Evolutionary conservation across 2,888 invertebrate species (phyloP).

Genomic region (Didymodactylos carnosus): DNA sequence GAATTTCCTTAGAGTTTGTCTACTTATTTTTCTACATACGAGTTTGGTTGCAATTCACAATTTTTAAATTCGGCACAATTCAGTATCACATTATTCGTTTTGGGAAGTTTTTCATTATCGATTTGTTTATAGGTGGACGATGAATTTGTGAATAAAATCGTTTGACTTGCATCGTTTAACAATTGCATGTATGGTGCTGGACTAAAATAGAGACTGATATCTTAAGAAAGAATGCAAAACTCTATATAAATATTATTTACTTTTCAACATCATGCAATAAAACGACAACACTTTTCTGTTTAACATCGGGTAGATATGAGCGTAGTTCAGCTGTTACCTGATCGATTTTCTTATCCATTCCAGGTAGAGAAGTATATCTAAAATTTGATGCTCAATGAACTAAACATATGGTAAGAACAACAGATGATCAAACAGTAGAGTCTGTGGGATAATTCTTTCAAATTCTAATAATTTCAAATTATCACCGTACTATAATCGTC

Average conservation of each 20-base stretch:
- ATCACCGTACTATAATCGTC: no score
- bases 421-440: no score
- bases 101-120: not conserved
- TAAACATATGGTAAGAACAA: no score
- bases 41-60: not conserved
- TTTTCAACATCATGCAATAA: not conserved
- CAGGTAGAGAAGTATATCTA: no score
- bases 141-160: not conserved
- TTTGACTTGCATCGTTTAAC: not conserved
- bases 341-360: no score
- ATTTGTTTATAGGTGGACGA: not conserved
- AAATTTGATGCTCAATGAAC: no score
- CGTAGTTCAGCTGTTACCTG: not conserved
- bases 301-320: not conserved
- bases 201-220: no score
- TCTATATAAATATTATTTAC: not conserved
- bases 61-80: not conserved
- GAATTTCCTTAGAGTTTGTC: no score
- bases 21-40: no score
- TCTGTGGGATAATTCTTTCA: no score
- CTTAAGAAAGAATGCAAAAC: not conserved
- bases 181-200: not conserved
- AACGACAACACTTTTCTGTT: not conserved
- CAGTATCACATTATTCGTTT: not conserved
- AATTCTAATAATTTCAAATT: no score